Conservation (phyloP, 2,113 vertebrate genomes). For the Oenanthe melanoleuca region DNA sequence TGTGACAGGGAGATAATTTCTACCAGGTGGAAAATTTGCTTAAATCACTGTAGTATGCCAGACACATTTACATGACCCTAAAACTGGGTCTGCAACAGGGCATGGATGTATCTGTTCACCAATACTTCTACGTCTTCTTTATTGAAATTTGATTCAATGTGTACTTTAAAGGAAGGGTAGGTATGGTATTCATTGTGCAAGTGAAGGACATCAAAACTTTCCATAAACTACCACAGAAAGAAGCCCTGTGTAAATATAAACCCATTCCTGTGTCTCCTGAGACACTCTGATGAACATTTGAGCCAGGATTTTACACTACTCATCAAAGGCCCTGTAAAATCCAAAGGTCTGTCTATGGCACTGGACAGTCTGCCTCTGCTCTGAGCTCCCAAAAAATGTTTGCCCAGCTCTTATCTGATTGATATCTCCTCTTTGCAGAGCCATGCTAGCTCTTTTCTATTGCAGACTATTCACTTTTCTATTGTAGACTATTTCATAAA, state of each 20-base stretch:
- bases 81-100: neutral
- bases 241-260: neutral
- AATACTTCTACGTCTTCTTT: neutral
- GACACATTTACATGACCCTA: neutral
- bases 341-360: neutral
- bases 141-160: neutral
- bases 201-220: neutral
- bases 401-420: neutral
- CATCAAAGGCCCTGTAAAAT: neutral
- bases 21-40: neutral
- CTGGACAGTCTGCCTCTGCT: neutral
- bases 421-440: neutral
- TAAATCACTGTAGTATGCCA: neutral
- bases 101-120: neutral
- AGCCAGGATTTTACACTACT: neutral
- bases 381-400: neutral
- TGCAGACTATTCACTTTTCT: neutral
- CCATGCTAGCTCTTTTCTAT: neutral
- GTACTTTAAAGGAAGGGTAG: neutral
- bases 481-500: neutral
- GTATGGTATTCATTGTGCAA: neutral
- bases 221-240: neutral
- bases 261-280: neutral
- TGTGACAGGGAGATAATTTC: neutral
- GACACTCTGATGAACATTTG: neutral